Conservation (phyloP, 2,113 vertebrate species). For the Etia nguti region DNA sequence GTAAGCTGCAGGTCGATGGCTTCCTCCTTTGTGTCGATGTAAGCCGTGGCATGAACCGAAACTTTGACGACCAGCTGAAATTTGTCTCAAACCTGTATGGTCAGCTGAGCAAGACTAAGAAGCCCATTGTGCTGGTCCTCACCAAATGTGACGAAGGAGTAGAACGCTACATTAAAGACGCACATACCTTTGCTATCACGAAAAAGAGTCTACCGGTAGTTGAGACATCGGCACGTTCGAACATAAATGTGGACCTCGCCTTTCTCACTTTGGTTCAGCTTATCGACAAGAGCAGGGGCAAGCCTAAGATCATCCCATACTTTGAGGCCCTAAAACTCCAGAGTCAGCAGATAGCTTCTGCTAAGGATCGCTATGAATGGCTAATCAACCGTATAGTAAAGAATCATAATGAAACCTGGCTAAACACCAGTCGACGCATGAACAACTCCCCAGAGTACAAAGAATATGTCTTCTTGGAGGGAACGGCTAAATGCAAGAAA, state of each 20-base stretch:
- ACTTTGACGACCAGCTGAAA: conserved; percentile 96
- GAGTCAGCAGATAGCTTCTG: conserved; percentile 92
- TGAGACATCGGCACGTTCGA: conserved; percentile 94
- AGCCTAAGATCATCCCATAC: conserved; percentile 94
- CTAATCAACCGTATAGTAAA: conserved; percentile 91
- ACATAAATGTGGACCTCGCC: conserved; percentile 93
- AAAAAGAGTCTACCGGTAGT: conserved; percentile 98
- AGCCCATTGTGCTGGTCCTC: conserved; percentile 88
- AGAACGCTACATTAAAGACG: conserved; percentile 95
- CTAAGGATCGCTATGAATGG: conserved; percentile 96
- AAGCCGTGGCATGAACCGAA: conserved; percentile 95
- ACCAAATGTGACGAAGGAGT: conserved; percentile 97
- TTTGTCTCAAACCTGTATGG: conserved; percentile 91
- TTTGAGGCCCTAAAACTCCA: conserved; percentile 96
- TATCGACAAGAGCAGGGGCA: conserved; percentile 86
- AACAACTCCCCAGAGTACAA: conserved; percentile 85
- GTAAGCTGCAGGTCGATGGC: conserved; percentile 91
- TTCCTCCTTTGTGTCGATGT: conserved; percentile 94
- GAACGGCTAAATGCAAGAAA: conserved; percentile 92
- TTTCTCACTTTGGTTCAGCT: conserved; percentile 92
- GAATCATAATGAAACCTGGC: conserved; percentile 90
- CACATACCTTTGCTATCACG: conserved; percentile 89
- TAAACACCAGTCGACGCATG: conserved; percentile 82
- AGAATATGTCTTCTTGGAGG: conserved; percentile 94
- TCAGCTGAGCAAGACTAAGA: conserved; percentile 94